Evolutionary conservation across 2,888 invertebrate genomes (phyloP).

Genomic region (Drosophila parthenogenetica): DNA sequence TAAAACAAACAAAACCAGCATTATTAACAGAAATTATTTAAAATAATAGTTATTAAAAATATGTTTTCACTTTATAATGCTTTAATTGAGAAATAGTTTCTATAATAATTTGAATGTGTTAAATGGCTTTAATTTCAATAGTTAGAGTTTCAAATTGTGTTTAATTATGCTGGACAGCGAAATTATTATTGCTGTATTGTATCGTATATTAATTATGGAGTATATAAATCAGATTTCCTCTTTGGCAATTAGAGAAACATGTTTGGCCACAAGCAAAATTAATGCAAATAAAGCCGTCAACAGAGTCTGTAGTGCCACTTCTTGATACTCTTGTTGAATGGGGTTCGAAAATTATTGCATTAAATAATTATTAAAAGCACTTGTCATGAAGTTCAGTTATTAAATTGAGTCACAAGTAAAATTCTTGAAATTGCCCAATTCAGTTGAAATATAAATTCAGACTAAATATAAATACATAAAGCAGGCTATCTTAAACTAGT

Average conservation of each 20-base stretch:
- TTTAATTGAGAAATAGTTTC: not conserved
- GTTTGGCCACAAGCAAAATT: not conserved
- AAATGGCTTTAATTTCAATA: not conserved
- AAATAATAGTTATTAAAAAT: not conserved
- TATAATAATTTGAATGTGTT: not conserved
- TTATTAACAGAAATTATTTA: not conserved
- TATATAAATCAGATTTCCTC: not conserved
- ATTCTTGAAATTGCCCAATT: not conserved
- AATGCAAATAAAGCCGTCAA: constrained; percentile 20
- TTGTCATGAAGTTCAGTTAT: constrained; percentile 10
- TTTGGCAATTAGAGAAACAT: constrained; percentile 6
- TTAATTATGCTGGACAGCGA: not conserved
- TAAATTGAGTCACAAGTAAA: not conserved
- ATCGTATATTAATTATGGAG: not conserved
- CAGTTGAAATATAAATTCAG: not conserved
- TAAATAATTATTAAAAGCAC: constrained; percentile 35
- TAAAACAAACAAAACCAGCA: constrained; percentile 2
- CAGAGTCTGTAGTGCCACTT: constrained; percentile 11
- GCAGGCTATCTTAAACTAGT: not conserved
- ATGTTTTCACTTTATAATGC: not conserved
- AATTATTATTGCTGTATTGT: not conserved
- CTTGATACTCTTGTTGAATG: not conserved
- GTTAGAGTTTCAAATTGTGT: not conserved
- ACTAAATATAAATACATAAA: not conserved
- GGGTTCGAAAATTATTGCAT: constrained; percentile 14